phyloP scores from a whole-genome alignment of 2,888 invertebrate genomes.

The Oligia strigilis region DNA sequence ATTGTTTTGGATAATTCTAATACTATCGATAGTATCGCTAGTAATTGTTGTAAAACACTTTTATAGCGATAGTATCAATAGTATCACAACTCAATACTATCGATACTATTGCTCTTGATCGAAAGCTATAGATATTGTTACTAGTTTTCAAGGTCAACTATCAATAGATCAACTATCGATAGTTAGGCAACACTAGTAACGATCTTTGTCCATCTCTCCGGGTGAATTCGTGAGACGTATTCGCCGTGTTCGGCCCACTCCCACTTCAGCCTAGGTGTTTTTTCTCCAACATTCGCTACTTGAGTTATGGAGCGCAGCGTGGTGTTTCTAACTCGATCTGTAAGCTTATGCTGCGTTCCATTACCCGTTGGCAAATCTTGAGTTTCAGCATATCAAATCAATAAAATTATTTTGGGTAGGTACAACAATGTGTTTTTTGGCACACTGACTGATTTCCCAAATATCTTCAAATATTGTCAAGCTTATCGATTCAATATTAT shows the following conservation, averaged over 20 bases:
- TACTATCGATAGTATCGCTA: too few relatives aligned
- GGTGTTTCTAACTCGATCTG: not conserved
- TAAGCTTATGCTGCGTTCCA: too few relatives aligned
- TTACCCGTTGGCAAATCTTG: too few relatives aligned
- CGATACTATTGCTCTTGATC: too few relatives aligned
- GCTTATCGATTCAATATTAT: constrained; percentile 30
- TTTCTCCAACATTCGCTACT: not conserved
- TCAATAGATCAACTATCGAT: too few relatives aligned
- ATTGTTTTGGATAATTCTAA: too few relatives aligned
- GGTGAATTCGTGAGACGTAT: not conserved
- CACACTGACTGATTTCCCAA: constrained; percentile 3
- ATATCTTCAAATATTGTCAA: constrained; percentile 9
- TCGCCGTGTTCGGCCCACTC: not conserved
- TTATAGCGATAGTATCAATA: too few relatives aligned
- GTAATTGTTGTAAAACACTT: too few relatives aligned
- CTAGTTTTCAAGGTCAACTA: too few relatives aligned
- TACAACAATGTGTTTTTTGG: not conserved
- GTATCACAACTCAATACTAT: too few relatives aligned
- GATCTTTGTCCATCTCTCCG: not conserved
- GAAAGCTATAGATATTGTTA: too few relatives aligned
- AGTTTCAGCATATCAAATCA: not conserved
- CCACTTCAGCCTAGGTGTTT: not conserved
- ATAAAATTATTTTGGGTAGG: not conserved
- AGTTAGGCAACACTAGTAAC: not conserved
- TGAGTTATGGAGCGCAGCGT: not conserved